Conservation (phyloP, 1,140 invertebrate genomes). For the Copidosoma floridanum region DNA sequence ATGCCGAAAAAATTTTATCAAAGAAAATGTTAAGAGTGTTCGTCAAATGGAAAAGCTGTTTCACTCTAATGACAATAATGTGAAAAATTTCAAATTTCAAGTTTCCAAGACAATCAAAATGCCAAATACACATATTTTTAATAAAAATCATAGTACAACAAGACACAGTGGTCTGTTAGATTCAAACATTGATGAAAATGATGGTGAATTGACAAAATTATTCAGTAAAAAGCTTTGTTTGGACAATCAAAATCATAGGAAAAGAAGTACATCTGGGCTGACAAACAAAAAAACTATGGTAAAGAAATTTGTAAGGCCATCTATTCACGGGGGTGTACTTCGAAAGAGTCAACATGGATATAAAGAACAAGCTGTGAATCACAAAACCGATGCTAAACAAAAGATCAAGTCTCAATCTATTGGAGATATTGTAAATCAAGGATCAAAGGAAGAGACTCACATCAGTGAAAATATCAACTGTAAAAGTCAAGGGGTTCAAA, state of each 20-base stretch:
- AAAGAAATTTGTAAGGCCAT: conserved; percentile 19
- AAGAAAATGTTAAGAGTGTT: conserved; percentile 52
- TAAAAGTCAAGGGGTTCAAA: conserved; percentile 47
- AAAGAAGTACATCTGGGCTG: conserved; percentile 25
- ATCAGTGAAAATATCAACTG: conserved; percentile 27
- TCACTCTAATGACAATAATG: conserved; percentile 34
- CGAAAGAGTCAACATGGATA: conserved; percentile 11
- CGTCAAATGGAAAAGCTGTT: conserved; percentile 45
- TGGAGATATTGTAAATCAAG: conserved; percentile 22
- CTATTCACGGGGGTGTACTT: conserved; percentile 11
- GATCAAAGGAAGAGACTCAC: conserved; percentile 9
- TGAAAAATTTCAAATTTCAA: conserved; percentile 29
- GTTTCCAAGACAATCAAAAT: too few relatives aligned
- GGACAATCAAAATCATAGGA: conserved; percentile 19
- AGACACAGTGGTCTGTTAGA: too few relatives aligned
- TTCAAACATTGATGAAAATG: conserved; percentile 24
- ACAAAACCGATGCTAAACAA: conserved; percentile 13
- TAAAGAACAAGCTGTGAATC: not conserved
- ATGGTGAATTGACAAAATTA: conserved; percentile 9
- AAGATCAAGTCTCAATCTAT: conserved; percentile 33
- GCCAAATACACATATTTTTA: not conserved
- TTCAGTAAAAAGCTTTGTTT: not conserved
- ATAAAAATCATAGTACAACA: not conserved
- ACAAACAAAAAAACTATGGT: not conserved
- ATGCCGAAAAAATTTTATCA: conserved; percentile 51